Evolutionary conservation across 2,888 invertebrate species (phyloP).

Genomic region (Sabatieria punctata): DNA sequence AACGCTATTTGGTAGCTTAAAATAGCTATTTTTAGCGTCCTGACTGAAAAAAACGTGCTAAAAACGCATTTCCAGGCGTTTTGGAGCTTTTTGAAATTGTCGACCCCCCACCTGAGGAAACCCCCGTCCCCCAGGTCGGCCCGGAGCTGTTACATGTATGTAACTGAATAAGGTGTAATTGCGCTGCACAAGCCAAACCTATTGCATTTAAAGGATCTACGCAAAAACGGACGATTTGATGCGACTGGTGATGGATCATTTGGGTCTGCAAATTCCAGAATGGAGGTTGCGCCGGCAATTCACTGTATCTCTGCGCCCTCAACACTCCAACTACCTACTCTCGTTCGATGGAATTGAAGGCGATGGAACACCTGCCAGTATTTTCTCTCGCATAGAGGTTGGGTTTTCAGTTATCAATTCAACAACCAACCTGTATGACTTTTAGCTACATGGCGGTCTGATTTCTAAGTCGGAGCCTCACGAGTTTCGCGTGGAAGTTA

Average conservation of each 20-base stretch:
- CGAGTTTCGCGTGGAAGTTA: background rate
- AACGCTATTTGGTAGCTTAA: too few relatives aligned
- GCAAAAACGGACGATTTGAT: slow-evolving; percentile 67
- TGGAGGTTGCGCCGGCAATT: slow-evolving; percentile 3
- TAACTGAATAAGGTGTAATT: too few relatives aligned
- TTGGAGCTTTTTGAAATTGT: too few relatives aligned
- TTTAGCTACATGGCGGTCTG: too few relatives aligned
- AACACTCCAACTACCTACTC: background rate
- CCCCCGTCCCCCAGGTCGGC: too few relatives aligned
- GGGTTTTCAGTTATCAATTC: background rate
- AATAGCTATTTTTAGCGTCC: too few relatives aligned
- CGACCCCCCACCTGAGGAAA: too few relatives aligned
- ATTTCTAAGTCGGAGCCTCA: slow-evolving; percentile 1
- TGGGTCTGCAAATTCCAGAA: slow-evolving; percentile 49
- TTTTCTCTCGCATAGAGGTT: background rate
- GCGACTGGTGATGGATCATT: slow-evolving; percentile 57
- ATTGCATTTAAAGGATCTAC: background rate
- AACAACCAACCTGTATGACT: background rate
- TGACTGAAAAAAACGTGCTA: too few relatives aligned
- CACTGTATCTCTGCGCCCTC: background rate
- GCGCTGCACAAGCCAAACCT: background rate
- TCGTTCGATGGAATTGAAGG: slow-evolving; percentile 2
- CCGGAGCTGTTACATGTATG: too few relatives aligned
- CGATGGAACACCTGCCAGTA: slow-evolving; percentile 7
- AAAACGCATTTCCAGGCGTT: too few relatives aligned